These are phyloP conservation scores for Cremastobaeus sp. DNA, from an alignment of 2,888 invertebrate genomes.

Conservation along the genomic window DNA sequence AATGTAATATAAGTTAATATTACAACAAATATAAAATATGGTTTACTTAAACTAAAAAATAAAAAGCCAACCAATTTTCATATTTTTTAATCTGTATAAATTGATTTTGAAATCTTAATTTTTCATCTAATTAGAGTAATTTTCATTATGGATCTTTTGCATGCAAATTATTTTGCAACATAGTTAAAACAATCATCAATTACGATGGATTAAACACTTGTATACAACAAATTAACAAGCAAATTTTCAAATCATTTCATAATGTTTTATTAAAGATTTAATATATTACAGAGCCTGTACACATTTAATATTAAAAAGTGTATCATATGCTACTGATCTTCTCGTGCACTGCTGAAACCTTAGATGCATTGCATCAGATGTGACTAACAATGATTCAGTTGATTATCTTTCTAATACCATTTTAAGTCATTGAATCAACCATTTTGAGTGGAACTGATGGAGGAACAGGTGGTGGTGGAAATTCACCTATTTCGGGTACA, in stretches of 20 bases:
- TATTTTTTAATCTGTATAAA: too few species aligned
- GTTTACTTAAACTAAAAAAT: too few species aligned
- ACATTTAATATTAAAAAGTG: conserved; percentile 19
- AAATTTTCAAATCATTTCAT: conserved; percentile 1
- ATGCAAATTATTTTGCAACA: too few species aligned
- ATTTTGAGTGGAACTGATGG: conserved; percentile 76
- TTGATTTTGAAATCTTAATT: too few species aligned
- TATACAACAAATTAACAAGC: too few species aligned
- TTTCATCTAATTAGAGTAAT: too few species aligned
- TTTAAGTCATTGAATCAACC: conserved; percentile 11
- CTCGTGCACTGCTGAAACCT: neutral
- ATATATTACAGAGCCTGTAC: conserved; percentile 42
- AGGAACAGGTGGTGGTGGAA: conserved; percentile 83
- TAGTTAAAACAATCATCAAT: too few species aligned
- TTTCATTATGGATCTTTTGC: too few species aligned
- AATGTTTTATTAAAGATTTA: conserved; percentile 31
- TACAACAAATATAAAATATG: too few species aligned
- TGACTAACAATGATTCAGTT: conserved; percentile 10
- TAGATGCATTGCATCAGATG: neutral
- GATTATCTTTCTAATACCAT: neutral
- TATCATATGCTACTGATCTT: conserved; percentile 3
- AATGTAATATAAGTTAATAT: too few species aligned
- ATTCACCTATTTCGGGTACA: conserved; percentile 87
- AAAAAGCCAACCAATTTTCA: too few species aligned
- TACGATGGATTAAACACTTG: too few species aligned